Evolutionary conservation across 2,888 invertebrate species (phyloP).

Genomic region (Hedychridium roseum): DNA sequence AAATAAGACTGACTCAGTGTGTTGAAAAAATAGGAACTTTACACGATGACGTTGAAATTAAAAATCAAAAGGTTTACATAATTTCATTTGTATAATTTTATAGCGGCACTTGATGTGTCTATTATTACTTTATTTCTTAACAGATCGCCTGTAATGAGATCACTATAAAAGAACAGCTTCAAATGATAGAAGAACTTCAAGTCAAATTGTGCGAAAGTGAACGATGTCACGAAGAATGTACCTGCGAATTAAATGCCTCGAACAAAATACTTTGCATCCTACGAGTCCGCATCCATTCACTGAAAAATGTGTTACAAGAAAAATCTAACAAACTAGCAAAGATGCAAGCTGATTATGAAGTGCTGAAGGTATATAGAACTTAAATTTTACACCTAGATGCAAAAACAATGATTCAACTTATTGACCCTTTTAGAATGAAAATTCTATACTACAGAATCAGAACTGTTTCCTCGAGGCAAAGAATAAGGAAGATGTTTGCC

Average conservation of each 20-base stretch:
- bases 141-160: constrained; percentile 27
- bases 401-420: background rate
- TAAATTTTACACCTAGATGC: too few relatives aligned
- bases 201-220: constrained; percentile 36
- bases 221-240: constrained; percentile 31
- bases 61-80: too few relatives aligned
- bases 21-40: background rate
- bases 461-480: constrained; percentile 35
- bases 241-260: constrained; percentile 37
- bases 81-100: too few relatives aligned
- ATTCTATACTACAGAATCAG: constrained; percentile 45
- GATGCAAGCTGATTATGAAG: constrained; percentile 49
- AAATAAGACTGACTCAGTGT: background rate
- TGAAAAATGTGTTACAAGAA: constrained; percentile 43
- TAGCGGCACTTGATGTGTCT: too few relatives aligned
- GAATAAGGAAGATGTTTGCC: constrained; percentile 40
- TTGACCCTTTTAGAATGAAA: constrained; percentile 43
- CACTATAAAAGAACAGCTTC: constrained; percentile 26
- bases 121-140: too few relatives aligned
- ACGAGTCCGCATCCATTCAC: constrained; percentile 35
- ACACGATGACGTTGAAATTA: too few relatives aligned
- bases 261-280: constrained; percentile 38
- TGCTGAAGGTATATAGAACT: constrained; percentile 41
- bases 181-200: constrained; percentile 35
- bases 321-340: constrained; percentile 46